Evolutionary conservation across 92 coral and sea anemone species (phyloP), one percentile per base, ranked within the genome.

Genomic region (Metridium senile): DNA sequence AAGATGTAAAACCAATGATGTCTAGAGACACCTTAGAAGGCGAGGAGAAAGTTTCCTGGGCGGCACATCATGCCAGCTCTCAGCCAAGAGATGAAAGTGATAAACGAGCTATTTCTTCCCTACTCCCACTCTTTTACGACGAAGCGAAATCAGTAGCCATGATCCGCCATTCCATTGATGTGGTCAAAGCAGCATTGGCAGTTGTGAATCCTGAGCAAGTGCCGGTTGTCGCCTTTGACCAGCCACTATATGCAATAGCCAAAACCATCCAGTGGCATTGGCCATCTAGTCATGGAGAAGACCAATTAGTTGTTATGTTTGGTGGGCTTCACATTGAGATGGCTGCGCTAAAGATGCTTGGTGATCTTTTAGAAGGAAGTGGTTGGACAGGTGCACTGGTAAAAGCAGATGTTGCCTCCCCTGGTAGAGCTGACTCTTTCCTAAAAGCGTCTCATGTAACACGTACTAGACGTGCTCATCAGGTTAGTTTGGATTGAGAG

Each of bases 261-360:
- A 81, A 81, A 58, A 53, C 51, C 31, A 84, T 84, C 53, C 80
- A 71, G 54, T 84, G 80, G 83, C 33, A 69, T 18, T 69, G 74
- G 74, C 74, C 58, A 43, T 21, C 33, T 69, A 35, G 28, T 0
- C 18, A 69, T 28, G 74, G 74, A 35, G 74, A 69, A 66, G 21
- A 69, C 31, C 16, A 51, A 16, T 73, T 63, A 45, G 88, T 78
- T 27, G 74, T 74, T 57, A 87, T 87, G 88, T 79, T 82, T 26
- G 87, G 87, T 26, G 81, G 91, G 9, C 81, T 86, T 31, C 81
- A 86, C 61, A 72, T 65, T 28, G 87, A 87, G 66, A 63, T 82
- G 78, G 82, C 67, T 16, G 76, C 72, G 30, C 47, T 82, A 56
- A 73, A 66, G 78, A 71, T 62, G 34, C 45, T 87, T 26, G 87